Conservation (phyloP, 2,113 vertebrate species). For the Thermophis baileyi region DNA sequence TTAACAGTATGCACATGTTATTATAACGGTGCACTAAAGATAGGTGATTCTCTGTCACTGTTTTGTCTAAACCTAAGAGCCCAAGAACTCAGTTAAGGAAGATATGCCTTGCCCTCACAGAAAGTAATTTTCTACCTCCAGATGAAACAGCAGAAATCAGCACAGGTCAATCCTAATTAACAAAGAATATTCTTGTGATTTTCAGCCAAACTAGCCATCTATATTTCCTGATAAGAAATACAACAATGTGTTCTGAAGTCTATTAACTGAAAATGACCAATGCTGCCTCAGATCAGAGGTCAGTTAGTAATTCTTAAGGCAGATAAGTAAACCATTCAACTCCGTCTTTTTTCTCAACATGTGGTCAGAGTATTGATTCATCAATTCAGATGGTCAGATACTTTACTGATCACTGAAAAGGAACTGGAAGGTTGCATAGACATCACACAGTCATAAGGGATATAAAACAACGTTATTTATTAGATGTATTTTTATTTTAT, state of each 20-base stretch:
- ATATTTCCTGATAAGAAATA: not conserved
- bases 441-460: not conserved
- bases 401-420: not conserved
- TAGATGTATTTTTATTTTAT: not conserved
- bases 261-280: not conserved
- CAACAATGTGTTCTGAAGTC: not conserved
- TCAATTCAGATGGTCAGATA: not conserved
- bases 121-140: not conserved
- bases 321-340: not conserved
- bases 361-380: not conserved
- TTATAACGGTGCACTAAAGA: not conserved
- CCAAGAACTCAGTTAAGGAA: not conserved
- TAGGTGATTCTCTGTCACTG: not conserved
- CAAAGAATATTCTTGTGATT: not conserved
- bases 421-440: not conserved
- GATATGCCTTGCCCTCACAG: not conserved
- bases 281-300: not conserved
- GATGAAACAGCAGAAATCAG: not conserved
- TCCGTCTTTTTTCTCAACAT: not conserved
- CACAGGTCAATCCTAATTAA: not conserved
- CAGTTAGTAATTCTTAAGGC: not conserved
- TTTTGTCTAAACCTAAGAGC: not conserved
- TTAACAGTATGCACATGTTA: not conserved
- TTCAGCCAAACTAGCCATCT: not conserved
- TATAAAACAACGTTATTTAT: not conserved